Percentiles rank a stretch among this genome's conserved stretches.
Conservation (phyloP, 2,888 invertebrate species). For the Peribatodes rhomboidaria region DNA sequence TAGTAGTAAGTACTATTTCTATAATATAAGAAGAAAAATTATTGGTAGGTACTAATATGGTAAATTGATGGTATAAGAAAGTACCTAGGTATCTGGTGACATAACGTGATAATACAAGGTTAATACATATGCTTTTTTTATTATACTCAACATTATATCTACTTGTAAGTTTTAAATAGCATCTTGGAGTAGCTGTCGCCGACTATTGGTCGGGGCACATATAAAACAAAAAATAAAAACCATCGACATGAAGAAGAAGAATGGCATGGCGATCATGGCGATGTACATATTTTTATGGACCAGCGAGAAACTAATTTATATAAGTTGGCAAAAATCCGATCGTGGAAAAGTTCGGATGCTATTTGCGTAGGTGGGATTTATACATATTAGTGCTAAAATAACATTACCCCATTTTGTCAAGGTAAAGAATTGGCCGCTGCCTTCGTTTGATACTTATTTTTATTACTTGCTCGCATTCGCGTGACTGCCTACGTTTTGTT, state of each 20-base stretch:
- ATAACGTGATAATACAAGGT: too few species aligned
- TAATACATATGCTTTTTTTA: neutral
- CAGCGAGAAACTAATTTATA: neutral
- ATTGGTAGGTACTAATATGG: too few species aligned
- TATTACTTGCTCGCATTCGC: conserved; percentile 36
- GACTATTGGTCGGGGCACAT: too few species aligned
- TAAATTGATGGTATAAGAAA: too few species aligned
- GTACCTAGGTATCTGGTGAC: too few species aligned
- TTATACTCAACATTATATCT: neutral
- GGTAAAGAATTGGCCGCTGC: conserved; percentile 13
- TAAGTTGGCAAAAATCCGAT: neutral
- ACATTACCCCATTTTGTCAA: conserved; percentile 3
- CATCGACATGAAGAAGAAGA: too few species aligned
- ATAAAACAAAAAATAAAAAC: too few species aligned
- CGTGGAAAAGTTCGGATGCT: neutral
- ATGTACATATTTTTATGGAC: neutral
- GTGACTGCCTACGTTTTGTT: conserved; percentile 45
- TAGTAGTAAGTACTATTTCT: too few species aligned
- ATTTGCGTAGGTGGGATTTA: conserved; percentile 1
- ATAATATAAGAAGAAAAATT: too few species aligned
- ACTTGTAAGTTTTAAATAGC: too few species aligned
- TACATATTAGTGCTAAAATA: neutral
- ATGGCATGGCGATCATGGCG: too few species aligned
- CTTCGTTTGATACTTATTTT: conserved; percentile 42
- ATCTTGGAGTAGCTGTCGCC: too few species aligned